Evolutionary conservation across 2,888 invertebrate species (phyloP).

Genomic region (Drepanosiphum platanoidis): DNA sequence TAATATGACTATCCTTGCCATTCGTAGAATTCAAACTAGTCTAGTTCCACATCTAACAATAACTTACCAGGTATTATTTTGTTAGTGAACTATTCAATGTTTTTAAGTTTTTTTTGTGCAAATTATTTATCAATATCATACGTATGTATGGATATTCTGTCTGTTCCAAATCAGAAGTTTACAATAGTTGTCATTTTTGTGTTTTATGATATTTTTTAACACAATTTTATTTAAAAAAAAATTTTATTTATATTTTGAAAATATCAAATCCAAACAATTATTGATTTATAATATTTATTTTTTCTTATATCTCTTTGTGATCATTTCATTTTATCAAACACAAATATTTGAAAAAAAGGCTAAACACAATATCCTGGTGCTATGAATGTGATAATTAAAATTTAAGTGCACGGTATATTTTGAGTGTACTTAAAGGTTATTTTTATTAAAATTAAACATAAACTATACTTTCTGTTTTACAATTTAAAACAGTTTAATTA

Average conservation of each 20-base stretch:
- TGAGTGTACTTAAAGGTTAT: background rate
- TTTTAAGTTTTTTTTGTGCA: background rate
- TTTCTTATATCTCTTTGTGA: background rate
- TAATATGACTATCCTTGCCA: slow-evolving; percentile 27
- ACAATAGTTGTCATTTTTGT: background rate
- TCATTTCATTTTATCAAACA: too few relatives aligned
- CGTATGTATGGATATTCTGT: background rate
- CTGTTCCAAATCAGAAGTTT: background rate
- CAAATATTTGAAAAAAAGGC: too few relatives aligned
- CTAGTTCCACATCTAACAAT: slow-evolving; percentile 6
- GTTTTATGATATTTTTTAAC: background rate
- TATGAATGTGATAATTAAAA: slow-evolving; percentile 16
- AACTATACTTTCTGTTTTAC: background rate
- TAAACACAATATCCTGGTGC: slow-evolving; percentile 1
- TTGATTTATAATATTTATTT: background rate
- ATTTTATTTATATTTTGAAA: too few relatives aligned
- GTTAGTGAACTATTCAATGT: slow-evolving; percentile 2
- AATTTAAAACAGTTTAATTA: background rate
- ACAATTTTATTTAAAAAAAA: too few relatives aligned
- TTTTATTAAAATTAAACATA: background rate
- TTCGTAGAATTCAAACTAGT: slow-evolving; percentile 35
- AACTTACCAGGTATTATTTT: background rate
- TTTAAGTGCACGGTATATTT: background rate
- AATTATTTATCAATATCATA: background rate
- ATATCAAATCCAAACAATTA: background rate